Evolutionary conservation across 1,140 invertebrate species (phyloP), one percentile per base, ranked within the genome.

Genomic region (Tribolium madens): DNA sequence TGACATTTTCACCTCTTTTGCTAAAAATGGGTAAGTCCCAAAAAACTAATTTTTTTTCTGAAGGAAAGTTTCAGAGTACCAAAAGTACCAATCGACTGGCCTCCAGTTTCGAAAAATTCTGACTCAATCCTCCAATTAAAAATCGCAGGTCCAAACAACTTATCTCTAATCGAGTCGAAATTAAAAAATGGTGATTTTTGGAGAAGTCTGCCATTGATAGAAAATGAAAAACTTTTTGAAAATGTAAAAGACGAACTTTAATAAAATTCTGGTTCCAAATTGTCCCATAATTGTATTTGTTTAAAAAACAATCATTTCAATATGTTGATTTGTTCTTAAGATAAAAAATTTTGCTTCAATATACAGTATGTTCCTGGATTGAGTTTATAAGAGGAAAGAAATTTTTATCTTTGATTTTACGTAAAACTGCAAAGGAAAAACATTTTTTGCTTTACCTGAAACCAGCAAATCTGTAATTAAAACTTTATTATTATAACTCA

Each of bases 1-100:
- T 15, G 48, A 79, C 9, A 48, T 79, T 14, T 70, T 73, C 50
- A 52, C 64, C 5, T 33, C 68, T 3, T 79, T 73, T 42, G 69
- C 76, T 13, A 72, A 68, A 42, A 73, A 7, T 9, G 70, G 78
- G 78, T 73, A 64, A 42, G 7, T 42, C 9, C 2, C n/a, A 42
- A 1, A 0, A 2, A 42, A 42, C 2, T 42, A 4, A 36, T 4
- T 4, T 42, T 42, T 42, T 42, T 42, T 42, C 1, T 42, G 10
- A 42, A 3, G 6, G 0, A 26, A 26, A 4, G 21, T 42, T 42
- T 42, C 36, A 42, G 36, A 42, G n/a, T 10, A 2, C 36, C 36
- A 7, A 42, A 42, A 1, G 36, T 10, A 42, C 36, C 36, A 42
- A 0, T n/a, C 2, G 36, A 42, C 0, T 42, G 36, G 36, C 36